Conservation (phyloP, 2,888 invertebrate species). For the Oligia strigilis region DNA sequence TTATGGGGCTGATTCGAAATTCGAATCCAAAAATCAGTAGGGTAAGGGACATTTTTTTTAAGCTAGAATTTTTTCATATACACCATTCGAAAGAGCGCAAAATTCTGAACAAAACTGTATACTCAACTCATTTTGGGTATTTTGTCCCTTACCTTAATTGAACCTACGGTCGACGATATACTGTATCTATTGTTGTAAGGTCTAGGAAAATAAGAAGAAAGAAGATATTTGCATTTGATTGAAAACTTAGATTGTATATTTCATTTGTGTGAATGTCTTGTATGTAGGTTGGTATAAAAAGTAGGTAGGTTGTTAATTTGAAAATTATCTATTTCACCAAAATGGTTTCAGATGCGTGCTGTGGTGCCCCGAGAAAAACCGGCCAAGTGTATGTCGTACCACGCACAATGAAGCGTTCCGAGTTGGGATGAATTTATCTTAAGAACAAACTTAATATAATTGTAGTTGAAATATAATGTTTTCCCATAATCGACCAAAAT, state of each 20-base stretch:
- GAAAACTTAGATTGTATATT: background rate
- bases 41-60: no score
- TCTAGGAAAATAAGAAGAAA: background rate
- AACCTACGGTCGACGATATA: no score
- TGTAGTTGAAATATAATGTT: background rate
- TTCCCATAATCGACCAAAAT: background rate
- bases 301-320: background rate
- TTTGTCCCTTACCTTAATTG: no score
- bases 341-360: background rate
- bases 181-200: background rate
- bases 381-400: background rate
- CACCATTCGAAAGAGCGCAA: no score
- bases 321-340: background rate
- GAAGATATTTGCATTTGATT: background rate
- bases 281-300: background rate
- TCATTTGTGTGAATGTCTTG: background rate
- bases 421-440: background rate
- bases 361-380: background rate
- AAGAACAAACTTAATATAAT: no score
- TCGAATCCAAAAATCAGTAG: no score
- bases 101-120: no score
- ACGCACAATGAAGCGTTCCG: background rate
- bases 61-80: no score
- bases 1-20: no score
- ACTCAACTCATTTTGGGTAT: no score